phyloP scores from a whole-genome alignment of 2,888 invertebrate species.

The Oxyteleia sp. region DNA sequence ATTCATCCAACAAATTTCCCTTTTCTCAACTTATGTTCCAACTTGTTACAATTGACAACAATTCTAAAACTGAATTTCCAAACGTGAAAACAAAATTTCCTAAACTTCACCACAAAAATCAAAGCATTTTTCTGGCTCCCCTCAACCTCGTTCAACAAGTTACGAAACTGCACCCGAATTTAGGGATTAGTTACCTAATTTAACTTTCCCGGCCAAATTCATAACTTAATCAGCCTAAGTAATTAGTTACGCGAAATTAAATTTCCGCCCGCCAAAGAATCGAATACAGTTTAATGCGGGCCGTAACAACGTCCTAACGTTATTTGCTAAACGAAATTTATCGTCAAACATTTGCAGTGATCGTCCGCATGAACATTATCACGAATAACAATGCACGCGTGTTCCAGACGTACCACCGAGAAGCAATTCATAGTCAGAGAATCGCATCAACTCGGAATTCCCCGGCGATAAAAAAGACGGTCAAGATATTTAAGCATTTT shows the following conservation, averaged over 20 bases:
- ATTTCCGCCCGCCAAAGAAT: slow-evolving; percentile 25
- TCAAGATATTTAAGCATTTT: too few species aligned
- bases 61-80: too few species aligned
- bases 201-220: slow-evolving; percentile 55
- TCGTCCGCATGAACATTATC: too few species aligned
- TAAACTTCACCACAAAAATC: slow-evolving; percentile 3
- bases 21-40: too few species aligned
- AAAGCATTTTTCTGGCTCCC: not conserved
- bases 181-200: slow-evolving; percentile 55
- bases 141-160: slow-evolving; percentile 32
- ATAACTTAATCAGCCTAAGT: slow-evolving; percentile 43
- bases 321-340: not conserved
- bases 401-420: too few species aligned
- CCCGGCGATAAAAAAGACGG: too few species aligned
- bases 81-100: too few species aligned
- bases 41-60: too few species aligned
- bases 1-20: too few species aligned
- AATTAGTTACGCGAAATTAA: slow-evolving; percentile 43
- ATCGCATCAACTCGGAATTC: too few species aligned
- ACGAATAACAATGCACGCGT: too few species aligned
- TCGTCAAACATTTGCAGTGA: not conserved
- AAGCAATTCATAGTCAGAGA: too few species aligned
- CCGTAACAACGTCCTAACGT: not conserved
- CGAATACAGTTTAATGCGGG: slow-evolving; percentile 18
- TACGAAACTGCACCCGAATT: slow-evolving; percentile 42